Conservation (phyloP, 2,888 invertebrate species). For the Boloria euphrosyne region DNA sequence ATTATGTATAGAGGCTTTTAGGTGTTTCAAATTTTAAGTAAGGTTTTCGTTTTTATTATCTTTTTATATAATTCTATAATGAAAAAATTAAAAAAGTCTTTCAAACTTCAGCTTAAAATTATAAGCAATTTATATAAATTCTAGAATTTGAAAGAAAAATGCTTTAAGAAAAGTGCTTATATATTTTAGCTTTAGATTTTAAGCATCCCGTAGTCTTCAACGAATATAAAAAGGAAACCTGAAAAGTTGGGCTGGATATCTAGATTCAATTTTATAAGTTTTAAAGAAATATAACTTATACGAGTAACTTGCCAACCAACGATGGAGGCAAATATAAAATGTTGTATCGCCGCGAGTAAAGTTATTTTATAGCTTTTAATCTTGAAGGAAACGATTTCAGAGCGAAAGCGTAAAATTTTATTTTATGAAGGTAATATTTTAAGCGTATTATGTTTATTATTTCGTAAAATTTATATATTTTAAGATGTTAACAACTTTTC, state of each 20-base stretch:
- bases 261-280: slow-evolving; percentile 70
- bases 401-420: slow-evolving; percentile 6
- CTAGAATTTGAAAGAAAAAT: not conserved
- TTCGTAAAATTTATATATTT: not conserved
- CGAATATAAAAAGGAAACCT: slow-evolving; percentile 39
- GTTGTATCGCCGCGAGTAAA: slow-evolving; percentile 11
- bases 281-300: slow-evolving; percentile 47
- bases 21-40: too few relatives aligned
- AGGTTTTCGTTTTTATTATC: too few relatives aligned
- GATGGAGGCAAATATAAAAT: slow-evolving; percentile 21
- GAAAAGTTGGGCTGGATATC: slow-evolving; percentile 45
- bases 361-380: slow-evolving; percentile 19
- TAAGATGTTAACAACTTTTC: not conserved
- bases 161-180: not conserved
- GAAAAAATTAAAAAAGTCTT: too few relatives aligned
- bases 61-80: too few relatives aligned
- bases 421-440: slow-evolving; percentile 13
- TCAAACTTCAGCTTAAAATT: too few relatives aligned
- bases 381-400: slow-evolving; percentile 13
- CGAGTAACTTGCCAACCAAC: slow-evolving; percentile 39
- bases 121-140: not conserved
- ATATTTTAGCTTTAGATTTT: slow-evolving; percentile 5
- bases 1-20: too few relatives aligned
- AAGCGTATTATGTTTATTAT: not conserved
- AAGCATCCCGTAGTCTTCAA: slow-evolving; percentile 21